phyloP scores from a whole-genome alignment of 2,113 vertebrate species.

The Bombycilla garrulus region DNA sequence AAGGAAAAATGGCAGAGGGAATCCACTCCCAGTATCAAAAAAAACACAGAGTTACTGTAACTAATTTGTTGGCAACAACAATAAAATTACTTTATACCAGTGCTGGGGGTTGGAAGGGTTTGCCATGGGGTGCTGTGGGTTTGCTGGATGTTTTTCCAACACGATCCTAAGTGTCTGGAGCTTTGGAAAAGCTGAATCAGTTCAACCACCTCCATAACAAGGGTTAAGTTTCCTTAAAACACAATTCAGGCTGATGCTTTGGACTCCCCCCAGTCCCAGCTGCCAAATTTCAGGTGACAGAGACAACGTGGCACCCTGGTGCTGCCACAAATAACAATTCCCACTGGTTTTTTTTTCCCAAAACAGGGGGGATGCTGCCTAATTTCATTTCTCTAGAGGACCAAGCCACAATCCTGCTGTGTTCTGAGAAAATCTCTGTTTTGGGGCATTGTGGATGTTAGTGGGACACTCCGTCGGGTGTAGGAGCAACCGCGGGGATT shows the following conservation, averaged over 20 bases:
- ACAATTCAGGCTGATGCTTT: neutral
- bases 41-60: neutral
- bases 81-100: accelerated
- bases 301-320: neutral
- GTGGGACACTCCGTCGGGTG: accelerated
- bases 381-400: neutral
- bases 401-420: neutral
- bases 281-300: neutral
- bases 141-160: neutral
- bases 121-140: accelerated
- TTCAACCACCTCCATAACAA: accelerated
- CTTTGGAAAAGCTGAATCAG: accelerated
- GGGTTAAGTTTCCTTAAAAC: neutral
- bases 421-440: neutral
- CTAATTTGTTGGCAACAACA: neutral
- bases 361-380: accelerated
- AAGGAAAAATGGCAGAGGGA: neutral
- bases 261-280: neutral
- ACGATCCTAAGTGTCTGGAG: accelerated
- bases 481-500: neutral
- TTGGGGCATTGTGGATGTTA: neutral
- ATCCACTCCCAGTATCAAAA: neutral
- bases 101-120: accelerated
- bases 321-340: neutral
- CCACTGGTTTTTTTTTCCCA: neutral